Percentiles rank a stretch among this genome's conserved stretches.
Conservation (phyloP, 1,140 invertebrate genomes). For the Oryctes rhinoceros region DNA sequence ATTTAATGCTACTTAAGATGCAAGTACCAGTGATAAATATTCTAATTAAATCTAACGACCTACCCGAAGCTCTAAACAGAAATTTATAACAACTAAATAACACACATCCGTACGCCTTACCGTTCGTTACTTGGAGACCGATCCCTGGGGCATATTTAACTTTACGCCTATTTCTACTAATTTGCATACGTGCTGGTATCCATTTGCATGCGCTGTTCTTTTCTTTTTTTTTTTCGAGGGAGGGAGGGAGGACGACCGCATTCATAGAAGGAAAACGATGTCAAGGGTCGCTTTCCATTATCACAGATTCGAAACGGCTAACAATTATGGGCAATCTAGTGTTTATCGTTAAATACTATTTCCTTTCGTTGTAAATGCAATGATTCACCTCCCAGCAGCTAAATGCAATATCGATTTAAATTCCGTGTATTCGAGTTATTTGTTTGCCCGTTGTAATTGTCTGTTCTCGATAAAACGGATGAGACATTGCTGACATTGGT, state of each 20-base stretch:
- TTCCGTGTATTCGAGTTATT: background rate
- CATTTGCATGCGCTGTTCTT: background rate
- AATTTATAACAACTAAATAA: constrained; percentile 17
- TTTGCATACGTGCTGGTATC: background rate
- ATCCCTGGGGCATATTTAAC: background rate
- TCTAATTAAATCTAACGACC: constrained; percentile 10
- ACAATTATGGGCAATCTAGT: background rate
- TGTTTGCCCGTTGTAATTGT: background rate
- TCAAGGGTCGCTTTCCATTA: background rate
- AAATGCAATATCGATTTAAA: constrained; percentile 1
- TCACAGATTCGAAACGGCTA: background rate
- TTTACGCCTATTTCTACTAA: background rate
- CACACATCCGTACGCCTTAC: background rate
- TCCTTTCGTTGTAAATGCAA: background rate
- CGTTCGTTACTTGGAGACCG: background rate
- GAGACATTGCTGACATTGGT: no score
- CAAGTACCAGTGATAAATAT: constrained; percentile 6
- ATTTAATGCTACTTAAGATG: background rate
- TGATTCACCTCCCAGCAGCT: no score
- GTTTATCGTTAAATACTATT: background rate
- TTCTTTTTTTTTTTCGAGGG: no score
- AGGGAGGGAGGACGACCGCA: no score
- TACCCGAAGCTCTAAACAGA: background rate
- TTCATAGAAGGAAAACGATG: background rate
- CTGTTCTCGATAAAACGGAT: no score